Evolutionary conservation across 2,797 vertebrate species (phyloP), one percentile per base, ranked within the genome.

Genomic region (Loris lydekkerianus): DNA sequence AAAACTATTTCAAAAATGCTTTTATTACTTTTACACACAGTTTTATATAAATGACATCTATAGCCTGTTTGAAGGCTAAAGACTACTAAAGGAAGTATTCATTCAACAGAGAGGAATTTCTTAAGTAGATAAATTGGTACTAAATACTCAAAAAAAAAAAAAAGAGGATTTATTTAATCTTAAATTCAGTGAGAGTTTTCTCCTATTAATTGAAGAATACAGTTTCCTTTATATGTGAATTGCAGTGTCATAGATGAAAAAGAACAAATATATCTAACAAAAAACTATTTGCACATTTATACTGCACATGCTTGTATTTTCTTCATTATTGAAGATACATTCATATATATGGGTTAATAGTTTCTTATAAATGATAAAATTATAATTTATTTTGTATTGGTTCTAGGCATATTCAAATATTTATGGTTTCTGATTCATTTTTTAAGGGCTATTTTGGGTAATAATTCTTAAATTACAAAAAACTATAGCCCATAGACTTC

Each of bases 41-140:
- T 63, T 1, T 83, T 37, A 65, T 8, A 10, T 76, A 65, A 4
- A 15, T 86, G 7, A 53, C 2, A 20, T 69, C 17, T 29, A 69
- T 7, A 34, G 7, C 1, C 5, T 75, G 0, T 58, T 83, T 34
- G 43, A 53, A 53, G 49, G 49, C 49, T 53, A 53, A 53, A 53
- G 49, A 53, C 14, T 15, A 53, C 31, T 70, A 63, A 34, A 31
- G 15, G 3, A 63, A 95, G 60, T 29, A 78, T 21, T 75, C 23
- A 61, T 53, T 81, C 23, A 84, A 56, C 20, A 4, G 6, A 75
- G 13, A 84, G 7, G 31, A 95, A 49, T 60, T 70, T 58, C 13
- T 89, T 67, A 93, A 90, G 86, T 49, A 73, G 43, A 89, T 81
- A 77, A 49, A 60, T 96, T 43, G 40, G 0, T 1, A 73, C 63